A percentile compares a stretch with the other conserved stretches of the same genome.
phyloP scores from a whole-genome alignment of 1,140 invertebrate genomes.

The Diplogasteroides magnus region DNA sequence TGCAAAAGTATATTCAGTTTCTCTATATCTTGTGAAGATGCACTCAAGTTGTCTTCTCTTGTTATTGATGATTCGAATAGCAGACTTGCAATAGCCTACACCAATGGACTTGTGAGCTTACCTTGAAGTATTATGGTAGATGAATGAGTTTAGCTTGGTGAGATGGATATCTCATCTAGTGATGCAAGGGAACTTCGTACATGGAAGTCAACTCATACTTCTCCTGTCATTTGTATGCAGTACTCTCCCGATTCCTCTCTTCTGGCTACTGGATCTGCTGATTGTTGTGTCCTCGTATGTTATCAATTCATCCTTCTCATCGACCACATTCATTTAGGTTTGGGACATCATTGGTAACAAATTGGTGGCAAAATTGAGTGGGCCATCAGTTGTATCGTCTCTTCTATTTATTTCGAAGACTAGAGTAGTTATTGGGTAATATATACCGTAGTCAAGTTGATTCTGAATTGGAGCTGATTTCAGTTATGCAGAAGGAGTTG shows the following conservation, averaged over 20 bases:
- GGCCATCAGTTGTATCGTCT: conserved; percentile 30
- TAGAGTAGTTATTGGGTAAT: conserved; percentile 35
- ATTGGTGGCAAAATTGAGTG: conserved; percentile 41
- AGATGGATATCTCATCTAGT: neutral
- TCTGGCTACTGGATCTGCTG: conserved; percentile 31
- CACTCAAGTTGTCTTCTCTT: conserved; percentile 12
- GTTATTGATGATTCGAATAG: conserved; percentile 15
- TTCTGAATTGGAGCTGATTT: conserved; percentile 24
- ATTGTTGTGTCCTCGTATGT: conserved; percentile 25
- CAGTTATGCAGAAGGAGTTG: conserved; percentile 23
- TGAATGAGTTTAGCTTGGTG: conserved; percentile 1
- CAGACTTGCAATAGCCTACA: conserved; percentile 29
- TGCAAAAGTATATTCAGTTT: conserved; percentile 27
- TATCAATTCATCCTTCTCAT: conserved; percentile 8
- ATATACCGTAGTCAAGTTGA: neutral
- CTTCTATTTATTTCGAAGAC: conserved; percentile 29
- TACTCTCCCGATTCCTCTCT: conserved; percentile 14
- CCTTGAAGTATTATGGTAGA: conserved; percentile 3
- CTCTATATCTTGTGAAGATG: conserved; percentile 29
- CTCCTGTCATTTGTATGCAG: conserved; percentile 27
- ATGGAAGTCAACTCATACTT: conserved; percentile 32
- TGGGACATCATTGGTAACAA: conserved; percentile 37
- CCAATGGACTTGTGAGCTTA: conserved; percentile 6
- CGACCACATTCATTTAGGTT: conserved; percentile 25
- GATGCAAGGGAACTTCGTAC: conserved; percentile 14